phyloP scores from a whole-genome alignment of 2,888 invertebrate genomes.

The Cryptocheilus praepositus region DNA sequence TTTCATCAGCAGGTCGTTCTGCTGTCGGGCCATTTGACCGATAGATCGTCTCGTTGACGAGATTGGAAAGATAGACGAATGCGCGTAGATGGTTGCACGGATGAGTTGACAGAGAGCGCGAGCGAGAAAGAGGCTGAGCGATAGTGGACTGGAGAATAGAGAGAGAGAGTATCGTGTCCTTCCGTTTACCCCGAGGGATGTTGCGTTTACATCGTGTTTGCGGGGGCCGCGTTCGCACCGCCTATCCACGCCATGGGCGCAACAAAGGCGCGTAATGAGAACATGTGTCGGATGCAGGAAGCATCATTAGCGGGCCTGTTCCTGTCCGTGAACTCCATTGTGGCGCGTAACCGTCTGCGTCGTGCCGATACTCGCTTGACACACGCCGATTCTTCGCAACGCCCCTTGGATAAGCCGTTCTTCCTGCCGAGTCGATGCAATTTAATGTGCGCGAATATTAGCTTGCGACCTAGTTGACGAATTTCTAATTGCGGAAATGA shows the following conservation, averaged over 20 bases:
- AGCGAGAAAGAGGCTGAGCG: constrained; percentile 11
- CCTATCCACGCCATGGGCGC: constrained; percentile 52
- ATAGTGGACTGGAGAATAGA: neutral
- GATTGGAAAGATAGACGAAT: too few relatives aligned
- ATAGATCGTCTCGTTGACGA: too few relatives aligned
- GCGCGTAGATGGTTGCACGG: too few relatives aligned
- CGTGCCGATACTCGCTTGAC: constrained; percentile 28
- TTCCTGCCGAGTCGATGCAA: neutral
- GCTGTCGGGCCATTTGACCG: too few relatives aligned
- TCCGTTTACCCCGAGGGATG: constrained; percentile 29
- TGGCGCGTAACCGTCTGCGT: constrained; percentile 35
- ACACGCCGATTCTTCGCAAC: constrained; percentile 31
- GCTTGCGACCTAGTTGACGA: constrained; percentile 54
- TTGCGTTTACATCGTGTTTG: constrained; percentile 49
- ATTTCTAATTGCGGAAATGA: constrained; percentile 66
- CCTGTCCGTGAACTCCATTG: constrained; percentile 44
- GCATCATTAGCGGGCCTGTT: constrained; percentile 62
- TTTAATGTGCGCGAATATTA: constrained; percentile 30
- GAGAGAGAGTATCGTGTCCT: constrained; percentile 3
- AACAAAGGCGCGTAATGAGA: constrained; percentile 71
- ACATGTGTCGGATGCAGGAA: constrained; percentile 65
- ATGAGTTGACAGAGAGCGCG: neutral
- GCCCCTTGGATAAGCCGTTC: too few relatives aligned
- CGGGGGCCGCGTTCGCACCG: constrained; percentile 44
- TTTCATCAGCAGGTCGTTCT: too few relatives aligned